These are phyloP conservation scores for Trachurus trachurus DNA, from an alignment of 2,797 vertebrate genomes.

Conservation along the genomic window DNA sequence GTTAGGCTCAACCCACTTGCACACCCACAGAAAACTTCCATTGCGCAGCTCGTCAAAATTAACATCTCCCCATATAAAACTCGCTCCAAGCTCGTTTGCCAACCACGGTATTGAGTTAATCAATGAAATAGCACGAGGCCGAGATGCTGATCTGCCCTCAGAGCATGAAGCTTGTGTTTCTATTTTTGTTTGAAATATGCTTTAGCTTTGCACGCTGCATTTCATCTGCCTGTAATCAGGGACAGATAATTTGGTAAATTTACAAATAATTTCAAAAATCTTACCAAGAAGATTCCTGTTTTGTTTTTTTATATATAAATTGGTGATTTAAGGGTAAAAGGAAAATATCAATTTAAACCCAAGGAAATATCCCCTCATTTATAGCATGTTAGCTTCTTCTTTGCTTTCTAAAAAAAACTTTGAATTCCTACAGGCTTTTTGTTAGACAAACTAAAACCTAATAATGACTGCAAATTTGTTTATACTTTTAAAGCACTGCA, in stretches of 20 bases:
- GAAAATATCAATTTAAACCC: too few relatives aligned
- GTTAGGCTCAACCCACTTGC: background rate
- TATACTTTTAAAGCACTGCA: too few relatives aligned
- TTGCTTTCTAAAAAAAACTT: too few relatives aligned
- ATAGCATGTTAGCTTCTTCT: too few relatives aligned
- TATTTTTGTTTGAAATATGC: conserved; percentile 15
- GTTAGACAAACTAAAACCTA: too few relatives aligned
- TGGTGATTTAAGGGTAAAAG: too few relatives aligned
- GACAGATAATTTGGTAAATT: background rate
- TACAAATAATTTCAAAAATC: background rate
- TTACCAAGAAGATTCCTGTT: background rate
- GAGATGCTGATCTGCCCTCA: background rate
- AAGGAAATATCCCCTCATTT: too few relatives aligned
- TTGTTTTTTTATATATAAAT: too few relatives aligned
- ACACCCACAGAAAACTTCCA: conserved; percentile 12
- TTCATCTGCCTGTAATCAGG: background rate
- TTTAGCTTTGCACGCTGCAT: background rate
- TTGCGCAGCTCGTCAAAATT: conserved; percentile 20
- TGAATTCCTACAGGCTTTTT: too few relatives aligned
- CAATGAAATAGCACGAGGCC: background rate
- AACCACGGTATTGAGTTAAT: conserved; percentile 3
- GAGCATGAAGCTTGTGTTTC: background rate
- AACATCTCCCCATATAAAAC: conserved; percentile 6
- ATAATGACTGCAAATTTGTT: too few relatives aligned
- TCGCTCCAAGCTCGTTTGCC: conserved; percentile 9